phyloP scores from a whole-genome alignment of 2,888 invertebrate genomes.

The Pristionchus maxplancki region DNA sequence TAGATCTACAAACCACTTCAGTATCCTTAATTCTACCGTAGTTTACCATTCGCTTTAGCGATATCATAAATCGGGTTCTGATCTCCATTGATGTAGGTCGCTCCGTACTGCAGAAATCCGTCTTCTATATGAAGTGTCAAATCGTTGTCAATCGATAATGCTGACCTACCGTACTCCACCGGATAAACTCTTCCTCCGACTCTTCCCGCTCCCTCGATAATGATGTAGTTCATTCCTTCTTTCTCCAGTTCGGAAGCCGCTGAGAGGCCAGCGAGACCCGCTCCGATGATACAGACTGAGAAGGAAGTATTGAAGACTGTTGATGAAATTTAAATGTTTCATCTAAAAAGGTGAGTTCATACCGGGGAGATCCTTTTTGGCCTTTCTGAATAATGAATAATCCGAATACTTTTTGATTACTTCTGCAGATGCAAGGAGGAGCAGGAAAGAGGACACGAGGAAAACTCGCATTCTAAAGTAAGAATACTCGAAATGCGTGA shows the following conservation, averaged over 20 bases:
- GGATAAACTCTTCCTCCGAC: conserved; percentile 72
- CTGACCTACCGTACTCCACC: conserved; percentile 49
- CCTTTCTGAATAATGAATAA: no score
- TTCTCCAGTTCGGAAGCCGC: conserved; percentile 14
- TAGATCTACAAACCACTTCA: not conserved
- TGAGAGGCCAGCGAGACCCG: conserved; percentile 40
- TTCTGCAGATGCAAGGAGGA: no score
- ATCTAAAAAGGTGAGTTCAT: no score
- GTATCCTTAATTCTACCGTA: not conserved
- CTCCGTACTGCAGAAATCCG: conserved; percentile 71
- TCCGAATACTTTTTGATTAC: no score
- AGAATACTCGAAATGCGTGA: no score
- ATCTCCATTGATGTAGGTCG: conserved; percentile 72
- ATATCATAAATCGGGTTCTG: conserved; percentile 69
- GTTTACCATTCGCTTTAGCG: conserved; percentile 53
- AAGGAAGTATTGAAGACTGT: no score
- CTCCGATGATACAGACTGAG: conserved; percentile 51
- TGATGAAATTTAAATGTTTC: no score
- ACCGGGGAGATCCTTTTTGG: no score
- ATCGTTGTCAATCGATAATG: not conserved
- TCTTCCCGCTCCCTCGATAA: conserved; percentile 66
- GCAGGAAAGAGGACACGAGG: no score
- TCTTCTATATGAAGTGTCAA: conserved; percentile 48
- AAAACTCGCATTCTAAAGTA: no score
- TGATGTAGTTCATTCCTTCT: not conserved